Evolutionary conservation across 2,797 vertebrate species (phyloP), one percentile per base, ranked within the genome.

Genomic region (Acanthis flammea): DNA sequence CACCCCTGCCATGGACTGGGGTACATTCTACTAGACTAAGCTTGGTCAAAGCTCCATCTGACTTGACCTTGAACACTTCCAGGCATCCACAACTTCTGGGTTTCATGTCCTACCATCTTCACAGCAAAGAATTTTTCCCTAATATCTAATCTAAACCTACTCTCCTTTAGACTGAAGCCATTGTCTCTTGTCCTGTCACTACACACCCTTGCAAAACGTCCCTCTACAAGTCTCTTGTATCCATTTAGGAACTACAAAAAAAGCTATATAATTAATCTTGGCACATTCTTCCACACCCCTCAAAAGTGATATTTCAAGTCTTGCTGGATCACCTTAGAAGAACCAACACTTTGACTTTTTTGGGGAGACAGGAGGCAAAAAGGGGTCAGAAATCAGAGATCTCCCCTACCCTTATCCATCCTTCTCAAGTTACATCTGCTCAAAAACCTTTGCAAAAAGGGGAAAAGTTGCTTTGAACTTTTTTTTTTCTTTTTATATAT

Each of bases 261-360:
- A 91, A 48, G 41, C 88, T 67, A 70, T 78, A 89, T 91, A 89
- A 94, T 88, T 86, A 90, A 84, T 89, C 66, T 91, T 89, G 94
- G 84, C 92, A 89, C 88, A 23, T 19, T 82, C 37, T 76, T 33
- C 76, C 87, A 66, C 28, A 10, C 21, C 3, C 27, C 61, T 79
- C 78, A 60, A 80, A 91, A 80, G 65, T 74, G 57, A 86, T 85
- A 75, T 75, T 6, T 6, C 83, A 88, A 70, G 25, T 45, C 67
- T 94, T 79, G 72, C 78, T 95, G 58, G 65, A 87, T 83, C 61
- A 51, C 58, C 37, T 81, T 58, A 91, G 80, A 74, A 88, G n/a
- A 92, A 73, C 44, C 61, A 88, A 92, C 27, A 55, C 27, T 88
- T 87, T 37, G 62, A 71, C 58, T 24, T n/a, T 65, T 83, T 48